A percentile compares a stretch with the other conserved stretches of the same genome.
Evolutionary conservation across 2,888 invertebrate genomes (phyloP).

Genomic region (Drymonia ruficornis): DNA sequence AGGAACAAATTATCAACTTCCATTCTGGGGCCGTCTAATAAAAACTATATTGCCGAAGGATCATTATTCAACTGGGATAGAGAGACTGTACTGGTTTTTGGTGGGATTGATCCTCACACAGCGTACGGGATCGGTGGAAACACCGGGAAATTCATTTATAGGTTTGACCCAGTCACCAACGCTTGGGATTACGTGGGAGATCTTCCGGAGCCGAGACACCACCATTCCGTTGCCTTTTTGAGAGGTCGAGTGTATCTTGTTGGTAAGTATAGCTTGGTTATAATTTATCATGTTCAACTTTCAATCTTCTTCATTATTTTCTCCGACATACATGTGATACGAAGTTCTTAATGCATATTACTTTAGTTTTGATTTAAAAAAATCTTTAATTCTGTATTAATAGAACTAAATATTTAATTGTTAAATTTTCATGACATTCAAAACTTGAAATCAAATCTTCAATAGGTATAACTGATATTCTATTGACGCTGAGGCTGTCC

Average conservation of each 20-base stretch:
- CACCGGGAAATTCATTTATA: slow-evolving; percentile 86
- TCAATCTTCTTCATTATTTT: too few species aligned
- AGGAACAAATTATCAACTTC: slow-evolving; percentile 77
- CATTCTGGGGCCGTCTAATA: slow-evolving; percentile 73
- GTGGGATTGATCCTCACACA: slow-evolving; percentile 88
- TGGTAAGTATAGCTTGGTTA: slow-evolving; percentile 70
- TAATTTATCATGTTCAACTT: too few species aligned
- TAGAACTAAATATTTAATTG: too few species aligned
- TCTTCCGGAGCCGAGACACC: slow-evolving; percentile 88
- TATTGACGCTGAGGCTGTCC: too few species aligned
- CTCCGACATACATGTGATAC: too few species aligned
- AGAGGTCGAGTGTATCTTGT: slow-evolving; percentile 87
- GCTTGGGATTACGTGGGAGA: slow-evolving; percentile 88
- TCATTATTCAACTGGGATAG: slow-evolving; percentile 84
- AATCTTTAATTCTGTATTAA: too few species aligned
- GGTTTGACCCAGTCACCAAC: slow-evolving; percentile 85
- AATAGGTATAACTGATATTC: too few species aligned
- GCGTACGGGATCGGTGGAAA: slow-evolving; percentile 83
- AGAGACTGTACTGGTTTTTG: slow-evolving; percentile 88
- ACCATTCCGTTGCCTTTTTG: slow-evolving; percentile 87
- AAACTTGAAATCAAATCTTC: too few species aligned
- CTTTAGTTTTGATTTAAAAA: too few species aligned
- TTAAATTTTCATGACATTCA: too few species aligned
- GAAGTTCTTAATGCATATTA: too few species aligned
- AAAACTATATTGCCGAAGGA: slow-evolving; percentile 75